Evolutionary conservation across 2,888 invertebrate species (phyloP).

Genomic region (Calliopum simillimum): DNA sequence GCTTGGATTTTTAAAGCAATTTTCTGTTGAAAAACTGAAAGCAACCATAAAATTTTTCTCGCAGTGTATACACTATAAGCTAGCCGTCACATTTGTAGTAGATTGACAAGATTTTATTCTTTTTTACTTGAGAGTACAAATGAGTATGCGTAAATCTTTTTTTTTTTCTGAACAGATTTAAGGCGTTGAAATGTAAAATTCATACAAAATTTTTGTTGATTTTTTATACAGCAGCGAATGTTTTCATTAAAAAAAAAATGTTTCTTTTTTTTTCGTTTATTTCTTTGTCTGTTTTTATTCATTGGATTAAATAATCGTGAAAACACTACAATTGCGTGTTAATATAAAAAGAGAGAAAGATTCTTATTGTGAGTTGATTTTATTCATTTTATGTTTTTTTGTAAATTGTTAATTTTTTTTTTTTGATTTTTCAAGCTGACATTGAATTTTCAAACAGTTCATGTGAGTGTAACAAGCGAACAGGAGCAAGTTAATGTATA

Average conservation of each 20-base stretch:
- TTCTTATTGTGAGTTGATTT: slow-evolving; percentile 5
- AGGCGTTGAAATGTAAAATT: slow-evolving; percentile 19
- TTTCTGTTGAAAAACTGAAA: too few relatives aligned
- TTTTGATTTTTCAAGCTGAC: slow-evolving; percentile 11
- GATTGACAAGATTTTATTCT: too few relatives aligned
- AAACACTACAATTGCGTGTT: slow-evolving; percentile 14
- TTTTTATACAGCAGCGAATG: too few relatives aligned
- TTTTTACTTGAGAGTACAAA: too few relatives aligned
- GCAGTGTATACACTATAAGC: too few relatives aligned
- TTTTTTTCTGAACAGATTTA: slow-evolving; percentile 4
- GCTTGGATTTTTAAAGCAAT: too few relatives aligned
- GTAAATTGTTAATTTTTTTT: background rate
- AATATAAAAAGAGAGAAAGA: background rate
- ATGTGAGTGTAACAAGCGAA: slow-evolving; percentile 9
- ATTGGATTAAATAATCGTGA: background rate
- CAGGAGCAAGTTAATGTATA: background rate
- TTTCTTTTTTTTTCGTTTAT: background rate
- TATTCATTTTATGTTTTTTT: slow-evolving; percentile 8
- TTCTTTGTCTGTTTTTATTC: background rate
- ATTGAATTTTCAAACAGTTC: slow-evolving; percentile 21
- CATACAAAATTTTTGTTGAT: background rate
- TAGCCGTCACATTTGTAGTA: too few relatives aligned
- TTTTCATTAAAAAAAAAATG: too few relatives aligned
- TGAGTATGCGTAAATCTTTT: background rate
- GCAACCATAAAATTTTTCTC: too few relatives aligned